Percentiles rank a stretch among this genome's conserved stretches.
Conservation (phyloP, 2,113 vertebrate genomes). For the Herpetotheres cachinnans region DNA sequence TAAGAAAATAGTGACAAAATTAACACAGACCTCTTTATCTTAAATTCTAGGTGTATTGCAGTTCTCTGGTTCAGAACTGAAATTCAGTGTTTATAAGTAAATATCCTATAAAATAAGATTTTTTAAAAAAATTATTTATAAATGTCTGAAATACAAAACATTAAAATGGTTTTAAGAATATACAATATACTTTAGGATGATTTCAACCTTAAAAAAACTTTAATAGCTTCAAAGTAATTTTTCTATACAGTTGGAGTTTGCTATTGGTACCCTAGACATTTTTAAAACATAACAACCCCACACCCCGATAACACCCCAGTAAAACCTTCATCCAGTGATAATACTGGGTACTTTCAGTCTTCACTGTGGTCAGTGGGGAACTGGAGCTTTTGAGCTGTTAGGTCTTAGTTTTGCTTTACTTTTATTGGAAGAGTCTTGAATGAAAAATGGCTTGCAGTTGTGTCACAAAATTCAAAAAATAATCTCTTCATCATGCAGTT, state of each 20-base stretch:
- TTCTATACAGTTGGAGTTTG: background rate
- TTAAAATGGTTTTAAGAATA: background rate
- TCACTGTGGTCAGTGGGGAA: background rate
- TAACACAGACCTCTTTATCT: background rate
- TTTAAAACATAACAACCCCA: background rate
- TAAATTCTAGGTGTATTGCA: background rate
- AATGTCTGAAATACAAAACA: background rate
- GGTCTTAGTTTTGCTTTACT: background rate
- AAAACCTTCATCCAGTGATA: background rate
- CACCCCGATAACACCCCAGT: background rate
- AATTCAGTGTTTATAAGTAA: background rate
- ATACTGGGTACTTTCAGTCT: background rate
- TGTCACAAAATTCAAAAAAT: background rate
- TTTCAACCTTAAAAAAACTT: background rate
- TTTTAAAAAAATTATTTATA: background rate
- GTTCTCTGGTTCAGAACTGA: background rate
- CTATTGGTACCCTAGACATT: background rate
- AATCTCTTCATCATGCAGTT: background rate
- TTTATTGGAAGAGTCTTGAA: background rate
- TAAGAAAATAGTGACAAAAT: background rate
- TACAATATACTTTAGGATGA: background rate
- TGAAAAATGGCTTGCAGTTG: background rate
- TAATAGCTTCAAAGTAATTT: background rate
- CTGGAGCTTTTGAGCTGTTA: background rate
- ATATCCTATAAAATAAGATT: background rate